Base-by-base conservation (phyloP, 2,888 invertebrate genomes). In the Barypeithes pellucidus region DNA sequence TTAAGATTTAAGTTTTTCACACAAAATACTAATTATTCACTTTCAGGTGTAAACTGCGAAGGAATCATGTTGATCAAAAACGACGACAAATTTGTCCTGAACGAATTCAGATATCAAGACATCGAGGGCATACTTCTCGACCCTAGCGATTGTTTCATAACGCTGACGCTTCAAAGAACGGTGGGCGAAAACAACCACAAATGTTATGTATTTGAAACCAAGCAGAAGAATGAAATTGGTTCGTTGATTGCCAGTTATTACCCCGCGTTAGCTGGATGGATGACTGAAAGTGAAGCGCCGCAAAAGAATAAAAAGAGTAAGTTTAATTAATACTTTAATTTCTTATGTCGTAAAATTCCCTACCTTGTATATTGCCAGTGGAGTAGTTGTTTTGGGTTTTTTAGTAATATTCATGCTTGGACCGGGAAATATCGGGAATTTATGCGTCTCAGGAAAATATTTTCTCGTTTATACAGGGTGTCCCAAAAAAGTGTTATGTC, bases 181-280 rank as follows among this genome's bases (percentile, higher is more conserved):
- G 87, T 89, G 77, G 91, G 91, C 54, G 94, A 86, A 85, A 92
- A 86, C 24, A 88, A 87, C 79, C 93, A 93, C 83, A 94, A 95
- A 81, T 97, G 96, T 86, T 97, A 96, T 85, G 97, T 97, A 16
- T 94, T 98, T 81, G 97, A 97, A 85, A 96, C 96, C 0, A 86
- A 90, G 0, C 94, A 95, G 81, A 96, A 97, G 85, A 92, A 93
- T 80, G 97, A 97, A 87, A 95, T 98, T 59, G 97, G 96, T 0
- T 95, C 95, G 81, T 87, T 97, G 54, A 96, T 97, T 82, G 95
- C 96, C 7, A 95, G 96, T 43, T 98, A 98, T 85, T 96, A 93
- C 80, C 96, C 97, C 0, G 89, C 91, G 8, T 88, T 97, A 61
- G 95, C 95, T 0, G 93, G 91, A 74, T 95, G 95, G 88, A 90